Evolutionary conservation across 2,113 vertebrate species (phyloP), one percentile per base, ranked within the genome.

Genomic region (Xiphias gladius): DNA sequence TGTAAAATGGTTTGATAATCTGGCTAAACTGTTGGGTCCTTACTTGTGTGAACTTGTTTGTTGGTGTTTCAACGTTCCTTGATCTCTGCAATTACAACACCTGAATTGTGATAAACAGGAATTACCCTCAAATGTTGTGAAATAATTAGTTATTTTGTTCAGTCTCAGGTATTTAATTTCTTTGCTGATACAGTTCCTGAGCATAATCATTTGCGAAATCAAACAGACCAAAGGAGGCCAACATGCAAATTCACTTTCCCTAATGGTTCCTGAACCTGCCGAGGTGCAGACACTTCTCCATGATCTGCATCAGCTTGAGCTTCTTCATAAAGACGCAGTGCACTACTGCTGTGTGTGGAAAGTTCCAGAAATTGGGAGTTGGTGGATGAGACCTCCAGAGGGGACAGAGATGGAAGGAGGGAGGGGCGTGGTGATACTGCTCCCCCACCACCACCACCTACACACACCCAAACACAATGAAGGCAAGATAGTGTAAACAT

Each of bases 341-440:
- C 46, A 5, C 17, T n/a, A 41, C 71, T 74, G 68, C 63, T 55
- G 14, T 55, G 16, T 61, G 48, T 76, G 83, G 76, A 81, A 90
- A 83, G 65, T 83, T 91, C 22, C 63, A 55, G 86, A 88, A 86
- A 87, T 80, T 17, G 28, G 80, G 88, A 76, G 26, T 24, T 43
- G 48, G 43, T 39, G 46, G 54, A 14, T 67, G 73, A 83, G 63
- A 80, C 73, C 67, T 82, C 52, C 52, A 50, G 7, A 57, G 24
- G 50, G 30, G 48, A 46, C 26, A 26, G 50, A 61, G 13, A 17
- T 17, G 12, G 72, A 62, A 32, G 55, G 46, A 52, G 54, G 63
- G 52, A 2, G 57, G 7, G 50, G n/a, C n/a, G 67, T 19, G 75
- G 28, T 83, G 52, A 85, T 63, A 63, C 54, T 20, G 1, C 52